Base-by-base conservation (phyloP, 1,140 invertebrate genomes). In the Cydia pomonella region DNA sequence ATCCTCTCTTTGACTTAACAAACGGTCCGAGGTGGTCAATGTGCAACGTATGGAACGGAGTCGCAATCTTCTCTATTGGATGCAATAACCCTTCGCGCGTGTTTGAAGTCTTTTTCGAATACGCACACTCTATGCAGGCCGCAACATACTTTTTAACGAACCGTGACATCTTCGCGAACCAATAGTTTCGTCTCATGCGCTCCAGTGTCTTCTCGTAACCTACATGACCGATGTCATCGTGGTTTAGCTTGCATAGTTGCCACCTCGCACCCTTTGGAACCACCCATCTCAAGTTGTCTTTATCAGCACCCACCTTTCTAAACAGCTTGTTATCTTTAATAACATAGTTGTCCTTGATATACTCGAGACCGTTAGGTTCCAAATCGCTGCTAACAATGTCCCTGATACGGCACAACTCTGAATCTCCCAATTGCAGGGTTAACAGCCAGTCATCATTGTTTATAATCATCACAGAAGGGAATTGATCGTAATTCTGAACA, bases 1-100 rank as follows among this genome's bases (percentile, higher is more conserved):
- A 62, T 59, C 79, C 73, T 21, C 33, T 12, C 23, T 77, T 77
- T 50, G 77, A 81, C n/a, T 64, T 77, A 4, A 75, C 33, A 75
- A 83, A 81, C 0, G 82, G 85, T n/a, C 81, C 84, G 59, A 86
- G 38, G 74, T 86, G 85, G 71, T 82, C 79, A 33, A 79, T 62
- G 73, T 82, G 78, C 41, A 80, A 33, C 12, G 69, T 82, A 29
- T 82, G 74, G 21, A 73, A 59, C 23, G 77, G 80, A 53, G 62
- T 73, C 6, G 25, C 74, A 3, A 73, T 72, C 38, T 81, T 81
- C 16, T 75, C 64, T 25, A 84, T 74, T 2, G 80, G 74, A 64
- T 83, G 73, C n/a, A 83, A 53, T 13, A 78, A 74, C 1, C 77
- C 75, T 59, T 81, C 78, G 3, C 69, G 88, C 29, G 76, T 78